Conservation (phyloP, 2,888 invertebrate species). For the Drosophila picticornis region DNA sequence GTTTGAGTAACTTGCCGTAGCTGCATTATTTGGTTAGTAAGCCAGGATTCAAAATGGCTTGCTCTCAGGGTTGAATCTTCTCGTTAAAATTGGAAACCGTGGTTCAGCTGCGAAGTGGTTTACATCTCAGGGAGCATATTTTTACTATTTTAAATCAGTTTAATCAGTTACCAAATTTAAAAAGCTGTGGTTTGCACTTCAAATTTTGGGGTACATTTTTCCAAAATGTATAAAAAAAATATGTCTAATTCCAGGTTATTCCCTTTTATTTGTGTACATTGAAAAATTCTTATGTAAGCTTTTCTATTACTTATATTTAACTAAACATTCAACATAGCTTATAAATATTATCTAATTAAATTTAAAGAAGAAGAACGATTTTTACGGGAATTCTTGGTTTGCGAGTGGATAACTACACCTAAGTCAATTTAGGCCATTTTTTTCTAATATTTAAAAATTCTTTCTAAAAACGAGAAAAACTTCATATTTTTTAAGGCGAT, state of each 20-base stretch:
- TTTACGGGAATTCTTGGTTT: neutral
- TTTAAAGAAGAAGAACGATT: too few species aligned
- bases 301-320: too few species aligned
- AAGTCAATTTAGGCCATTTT: neutral
- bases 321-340: too few species aligned
- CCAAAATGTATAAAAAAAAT: too few species aligned
- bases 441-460: neutral
- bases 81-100: neutral
- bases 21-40: too few species aligned
- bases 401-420: neutral
- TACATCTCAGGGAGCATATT: neutral
- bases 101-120: neutral
- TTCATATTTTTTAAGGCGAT: neutral
- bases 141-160: neutral
- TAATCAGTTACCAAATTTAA: too few species aligned
- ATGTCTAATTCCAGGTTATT: too few species aligned
- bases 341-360: too few species aligned
- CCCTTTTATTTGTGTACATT: too few species aligned
- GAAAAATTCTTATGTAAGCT: too few species aligned
- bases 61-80: neutral
- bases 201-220: neutral
- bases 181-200: neutral
- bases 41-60: neutral
- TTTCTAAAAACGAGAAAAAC: neutral
- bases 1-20: neutral